Base-by-base conservation (phyloP, 2,888 invertebrate genomes). In the Tenodera sinensis region DNA sequence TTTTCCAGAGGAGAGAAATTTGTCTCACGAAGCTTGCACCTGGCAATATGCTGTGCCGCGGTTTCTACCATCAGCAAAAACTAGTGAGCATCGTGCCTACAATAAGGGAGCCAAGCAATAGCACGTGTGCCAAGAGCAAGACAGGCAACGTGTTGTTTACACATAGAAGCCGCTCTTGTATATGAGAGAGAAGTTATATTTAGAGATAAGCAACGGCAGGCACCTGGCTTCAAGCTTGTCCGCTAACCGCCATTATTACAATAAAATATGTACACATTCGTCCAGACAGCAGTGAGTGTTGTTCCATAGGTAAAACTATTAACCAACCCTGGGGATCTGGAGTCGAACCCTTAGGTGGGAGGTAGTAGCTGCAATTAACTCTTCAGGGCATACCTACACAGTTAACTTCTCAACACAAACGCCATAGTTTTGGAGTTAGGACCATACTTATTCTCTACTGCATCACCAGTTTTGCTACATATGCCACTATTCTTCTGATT, bases 141-240 rank as follows among this genome's bases (percentile, higher is more conserved):
- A 85, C 86, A 86, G 54, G 28, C 86, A 86, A 86, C 71, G 28
- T 86, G 86, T 81, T 86, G 86, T 86, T 86, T 86, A 86, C 86
- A 86, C 28, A 86, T 30, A 71, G 71, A 71, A 71, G 4, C 54
- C 20, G 47, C 25, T 25, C 86, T 28, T 86, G 86, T 86, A 30
- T 86, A 71, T 30, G 20, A 85, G 34, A 30, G 84, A 54, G 86
- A 25, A 86, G 86, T 81, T 86, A 86, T 81, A 86, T 86, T 86
- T 86, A 86, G 81, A 42, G 15, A 25, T 47, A 14, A 28, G 42
- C 30, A 25, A 71, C 86, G 54, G 86, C 86, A 86, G 54, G 86
- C 86, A 71, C 86, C 86, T 86, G 30, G 28, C 30, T 54, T 28
- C 28, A 20, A 71, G 25, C 54, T 20, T 71, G 54, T 71, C 25